Evolutionary conservation across 2,113 vertebrate genomes (phyloP), one percentile per base, ranked within the genome.

Genomic region (Pleuronectes platessa): DNA sequence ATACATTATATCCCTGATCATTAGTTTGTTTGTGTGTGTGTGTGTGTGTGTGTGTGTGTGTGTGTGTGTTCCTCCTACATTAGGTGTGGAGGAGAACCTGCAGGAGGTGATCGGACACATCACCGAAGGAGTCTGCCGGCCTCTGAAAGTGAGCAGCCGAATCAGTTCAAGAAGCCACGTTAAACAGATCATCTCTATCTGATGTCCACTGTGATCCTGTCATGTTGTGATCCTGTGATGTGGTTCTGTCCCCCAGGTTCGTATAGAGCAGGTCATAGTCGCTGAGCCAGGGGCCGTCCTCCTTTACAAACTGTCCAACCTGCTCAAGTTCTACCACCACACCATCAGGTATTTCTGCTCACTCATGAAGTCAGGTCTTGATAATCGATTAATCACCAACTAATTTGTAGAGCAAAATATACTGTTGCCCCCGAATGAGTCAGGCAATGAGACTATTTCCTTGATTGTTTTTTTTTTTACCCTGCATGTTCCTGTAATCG

Each of bases 241-340:
- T 58, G n/a, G 37, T 18, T 93, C 82, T 65, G 14, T 85, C 81
- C 23, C 77, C 71, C 86, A 99, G 98, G 97, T 99, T 82, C 96
- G 98, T 79, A 98, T 99, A 82, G 98, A 99, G 72, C 98, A 99
- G 90, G 97, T 99, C 59, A 98, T 99, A 18, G 95, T 99, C 65
- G 97, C 98, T 0, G 98, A 99, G 73, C 98, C 98, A 2, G 98
- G 98, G 2, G 96, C 98, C 15, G 98, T 99, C 68, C 93, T 99
- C 54, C 93, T 99, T 15, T 99, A 99, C 87, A 99, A 99, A 90
- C 96, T 99, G 82, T 99, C 98, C 76, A 99, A 99, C 91, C 95
- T 99, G 76, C 96, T 99, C 1, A 98, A 98, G 87, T 99, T 99
- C 89, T 99, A 99, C 91, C 96, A 99, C 71, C 97, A 99, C 89